Evolutionary conservation across 2,797 vertebrate genomes (phyloP).

Genomic region (Melanotaenia nigrans): DNA sequence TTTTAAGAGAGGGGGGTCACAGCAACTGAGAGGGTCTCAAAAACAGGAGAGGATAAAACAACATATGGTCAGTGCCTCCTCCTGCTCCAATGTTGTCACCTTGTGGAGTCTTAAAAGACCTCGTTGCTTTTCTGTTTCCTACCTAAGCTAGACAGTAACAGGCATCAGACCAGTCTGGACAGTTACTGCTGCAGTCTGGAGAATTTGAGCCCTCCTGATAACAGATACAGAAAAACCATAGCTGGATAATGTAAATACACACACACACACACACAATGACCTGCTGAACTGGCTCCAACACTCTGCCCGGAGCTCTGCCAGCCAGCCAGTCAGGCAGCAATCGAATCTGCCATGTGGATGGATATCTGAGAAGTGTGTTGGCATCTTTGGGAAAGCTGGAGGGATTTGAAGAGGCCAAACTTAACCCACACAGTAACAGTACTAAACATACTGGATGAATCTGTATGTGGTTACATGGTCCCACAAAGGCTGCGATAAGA

Average conservation of each 20-base stretch:
- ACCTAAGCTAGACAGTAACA: constrained; percentile 36
- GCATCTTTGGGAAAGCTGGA: constrained; percentile 59
- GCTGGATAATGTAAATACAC: constrained; percentile 47
- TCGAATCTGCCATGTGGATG: constrained; percentile 73
- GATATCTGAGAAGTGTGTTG: constrained; percentile 77
- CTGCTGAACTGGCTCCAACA: constrained; percentile 68
- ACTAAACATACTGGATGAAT: constrained; percentile 57
- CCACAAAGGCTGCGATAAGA: constrained; percentile 30
- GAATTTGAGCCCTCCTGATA: constrained; percentile 52
- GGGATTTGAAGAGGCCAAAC: constrained; percentile 70
- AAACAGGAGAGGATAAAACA: constrained; percentile 61
- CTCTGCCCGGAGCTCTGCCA: constrained; percentile 57
- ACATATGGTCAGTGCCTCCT: constrained; percentile 62
- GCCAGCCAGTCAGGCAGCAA: constrained; percentile 64
- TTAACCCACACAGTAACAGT: constrained; percentile 60
- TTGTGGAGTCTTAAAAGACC: constrained; percentile 37
- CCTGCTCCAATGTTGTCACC: constrained; percentile 32
- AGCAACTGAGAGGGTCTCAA: constrained; percentile 53
- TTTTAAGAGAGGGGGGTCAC: constrained; percentile 2
- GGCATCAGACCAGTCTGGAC: constrained; percentile 19
- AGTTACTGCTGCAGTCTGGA: constrained; percentile 22
- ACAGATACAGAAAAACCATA: constrained; percentile 41
- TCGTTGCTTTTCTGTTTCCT: constrained; percentile 12
- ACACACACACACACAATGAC: constrained; percentile 53
- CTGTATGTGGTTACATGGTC: constrained; percentile 39